Percentiles rank a stretch among this genome's conserved stretches.
Evolutionary conservation across 2,888 invertebrate genomes (phyloP).

Genomic region (Allophyes oxyacanthae): DNA sequence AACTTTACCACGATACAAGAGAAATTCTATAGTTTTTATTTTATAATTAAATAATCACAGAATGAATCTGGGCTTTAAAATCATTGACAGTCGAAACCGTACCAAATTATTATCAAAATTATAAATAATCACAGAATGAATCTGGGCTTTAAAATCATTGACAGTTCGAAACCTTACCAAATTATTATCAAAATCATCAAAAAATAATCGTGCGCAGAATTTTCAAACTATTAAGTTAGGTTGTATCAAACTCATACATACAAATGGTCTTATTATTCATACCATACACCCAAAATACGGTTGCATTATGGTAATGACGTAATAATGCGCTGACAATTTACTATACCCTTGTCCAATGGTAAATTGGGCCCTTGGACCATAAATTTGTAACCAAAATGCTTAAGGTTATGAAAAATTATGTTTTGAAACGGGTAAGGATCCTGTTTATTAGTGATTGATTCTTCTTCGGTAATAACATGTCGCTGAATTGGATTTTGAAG

Average conservation of each 20-base stretch:
- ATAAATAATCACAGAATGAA: too few relatives aligned
- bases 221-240: slow-evolving; percentile 36
- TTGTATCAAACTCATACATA: slow-evolving; percentile 67
- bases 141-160: too few relatives aligned
- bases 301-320: slow-evolving; percentile 85
- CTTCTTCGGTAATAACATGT: slow-evolving; percentile 34
- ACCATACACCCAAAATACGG: slow-evolving; percentile 67
- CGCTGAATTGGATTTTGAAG: slow-evolving; percentile 1
- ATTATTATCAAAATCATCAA: slow-evolving; percentile 1
- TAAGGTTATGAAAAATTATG: slow-evolving; percentile 58
- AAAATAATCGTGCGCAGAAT: slow-evolving; percentile 37
- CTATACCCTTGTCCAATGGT: slow-evolving; percentile 65
- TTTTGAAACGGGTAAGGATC: slow-evolving; percentile 56
- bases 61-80: too few relatives aligned
- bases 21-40: too few relatives aligned
- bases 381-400: slow-evolving; percentile 57
- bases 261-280: slow-evolving; percentile 75
- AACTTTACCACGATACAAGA: too few relatives aligned
- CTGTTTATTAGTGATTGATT: slow-evolving; percentile 45
- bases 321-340: slow-evolving; percentile 78
- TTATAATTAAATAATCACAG: too few relatives aligned
- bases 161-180: neutral
- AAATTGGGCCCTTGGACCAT: slow-evolving; percentile 63
- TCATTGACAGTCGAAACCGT: too few relatives aligned
- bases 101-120: too few relatives aligned